phyloP scores from a whole-genome alignment of 2,113 vertebrate genomes.

The Mohoua ochrocephala region DNA sequence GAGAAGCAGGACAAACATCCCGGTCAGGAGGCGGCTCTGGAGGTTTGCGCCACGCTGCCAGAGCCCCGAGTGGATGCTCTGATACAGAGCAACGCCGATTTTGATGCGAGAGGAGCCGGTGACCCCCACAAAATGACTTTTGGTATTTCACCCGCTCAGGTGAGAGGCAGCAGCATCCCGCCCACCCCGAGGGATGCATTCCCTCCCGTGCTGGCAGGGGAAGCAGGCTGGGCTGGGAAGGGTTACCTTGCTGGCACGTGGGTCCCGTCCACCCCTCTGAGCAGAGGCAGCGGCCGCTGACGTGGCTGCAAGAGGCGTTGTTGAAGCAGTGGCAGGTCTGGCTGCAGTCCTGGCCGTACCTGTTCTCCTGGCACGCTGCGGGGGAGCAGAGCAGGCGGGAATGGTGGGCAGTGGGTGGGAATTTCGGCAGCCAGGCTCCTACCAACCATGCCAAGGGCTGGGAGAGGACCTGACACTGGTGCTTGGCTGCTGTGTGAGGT shows the following conservation, averaged over 20 bases:
- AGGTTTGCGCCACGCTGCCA: background rate
- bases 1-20: background rate
- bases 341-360: conserved; percentile 83
- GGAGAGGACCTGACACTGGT: background rate
- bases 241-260: conserved; percentile 81
- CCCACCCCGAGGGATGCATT: fast-evolving
- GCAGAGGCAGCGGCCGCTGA: conserved; percentile 81
- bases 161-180: background rate
- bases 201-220: background rate
- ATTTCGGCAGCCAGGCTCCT: background rate
- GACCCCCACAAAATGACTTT: fast-evolving
- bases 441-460: background rate
- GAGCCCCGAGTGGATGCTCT: fast-evolving
- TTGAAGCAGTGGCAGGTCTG: conserved; percentile 81
- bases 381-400: background rate
- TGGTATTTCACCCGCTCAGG: background rate
- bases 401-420: background rate
- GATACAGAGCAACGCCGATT: background rate
- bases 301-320: conserved; percentile 77
- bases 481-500: background rate
- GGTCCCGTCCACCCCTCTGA: conserved; percentile 81
- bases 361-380: conserved; percentile 78
- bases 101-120: background rate
- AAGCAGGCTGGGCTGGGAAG: too few relatives aligned
- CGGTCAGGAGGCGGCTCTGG: background rate